A percentile compares a stretch with the other conserved stretches of the same genome.
Conservation (phyloP, 2,888 invertebrate genomes). For the Platycnemis pennipes region DNA sequence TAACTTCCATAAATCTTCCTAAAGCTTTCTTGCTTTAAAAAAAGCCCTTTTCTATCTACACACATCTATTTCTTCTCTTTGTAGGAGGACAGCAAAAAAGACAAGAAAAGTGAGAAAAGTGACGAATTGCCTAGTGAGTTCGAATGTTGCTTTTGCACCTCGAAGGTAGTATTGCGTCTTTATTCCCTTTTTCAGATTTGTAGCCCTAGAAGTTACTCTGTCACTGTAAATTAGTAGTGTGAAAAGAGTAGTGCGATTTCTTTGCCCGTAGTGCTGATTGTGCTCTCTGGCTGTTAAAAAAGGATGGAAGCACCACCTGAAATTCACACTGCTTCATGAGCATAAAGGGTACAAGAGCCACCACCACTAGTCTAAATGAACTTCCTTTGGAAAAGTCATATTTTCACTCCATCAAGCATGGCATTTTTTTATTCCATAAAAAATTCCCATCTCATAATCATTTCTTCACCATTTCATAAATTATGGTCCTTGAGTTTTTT, state of each 20-base stretch:
- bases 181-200: slow-evolving; percentile 68
- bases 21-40: slow-evolving; percentile 30
- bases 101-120: slow-evolving; percentile 83
- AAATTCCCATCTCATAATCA: neutral
- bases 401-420: slow-evolving; percentile 30
- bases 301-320: slow-evolving; percentile 54
- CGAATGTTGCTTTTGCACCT: slow-evolving; percentile 98
- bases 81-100: slow-evolving; percentile 74
- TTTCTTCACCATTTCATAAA: neutral
- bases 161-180: slow-evolving; percentile 86
- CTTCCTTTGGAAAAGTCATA: slow-evolving; percentile 35
- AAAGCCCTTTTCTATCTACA: slow-evolving; percentile 61
- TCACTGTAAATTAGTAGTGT: slow-evolving; percentile 67
- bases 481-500: neutral
- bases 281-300: slow-evolving; percentile 65
- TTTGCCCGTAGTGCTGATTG: slow-evolving; percentile 65
- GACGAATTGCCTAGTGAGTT: slow-evolving; percentile 96
- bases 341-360: slow-evolving; percentile 63
- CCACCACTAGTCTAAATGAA: neutral
- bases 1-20: slow-evolving; percentile 57
- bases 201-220: slow-evolving; percentile 67
- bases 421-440: neutral
- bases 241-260: slow-evolving; percentile 61
- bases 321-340: slow-evolving; percentile 61
- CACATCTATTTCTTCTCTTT: slow-evolving; percentile 67